A percentile compares a stretch with the other conserved stretches of the same genome.
Conservation (phyloP, 2,888 invertebrate genomes). For the Perdita meconis region DNA sequence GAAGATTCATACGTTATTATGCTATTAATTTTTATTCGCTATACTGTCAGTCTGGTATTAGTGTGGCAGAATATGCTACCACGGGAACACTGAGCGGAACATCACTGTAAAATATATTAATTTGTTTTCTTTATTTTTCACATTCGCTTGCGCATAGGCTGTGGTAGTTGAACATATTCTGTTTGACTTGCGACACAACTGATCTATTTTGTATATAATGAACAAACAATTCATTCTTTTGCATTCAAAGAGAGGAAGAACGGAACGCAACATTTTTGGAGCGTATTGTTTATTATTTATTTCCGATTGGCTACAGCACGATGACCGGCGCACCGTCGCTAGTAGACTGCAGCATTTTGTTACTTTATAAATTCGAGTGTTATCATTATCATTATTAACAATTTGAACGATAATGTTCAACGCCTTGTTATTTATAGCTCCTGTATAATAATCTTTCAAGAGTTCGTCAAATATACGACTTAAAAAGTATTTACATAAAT, state of each 20-base stretch:
- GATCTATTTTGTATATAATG: constrained; percentile 39
- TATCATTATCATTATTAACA: constrained; percentile 62
- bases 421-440: constrained; percentile 50
- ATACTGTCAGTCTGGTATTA: neutral
- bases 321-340: constrained; percentile 75
- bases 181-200: constrained; percentile 19
- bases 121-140: constrained; percentile 24
- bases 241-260: constrained; percentile 44
- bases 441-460: constrained; percentile 62
- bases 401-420: constrained; percentile 54
- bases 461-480: constrained; percentile 68
- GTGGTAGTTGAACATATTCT: constrained; percentile 26
- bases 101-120: constrained; percentile 39
- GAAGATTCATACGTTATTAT: constrained; percentile 79
- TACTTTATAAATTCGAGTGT: constrained; percentile 60
- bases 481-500: constrained; percentile 68
- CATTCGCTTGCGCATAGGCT: constrained; percentile 9
- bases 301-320: constrained; percentile 69
- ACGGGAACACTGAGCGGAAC: constrained; percentile 11
- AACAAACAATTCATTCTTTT: constrained; percentile 11
- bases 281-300: constrained; percentile 65
- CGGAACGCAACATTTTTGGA: constrained; percentile 48
- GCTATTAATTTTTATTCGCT: constrained; percentile 73
- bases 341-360: constrained; percentile 63
- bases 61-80: constrained; percentile 20